A percentile compares a stretch with the other conserved stretches of the same genome.
phyloP scores from a whole-genome alignment of 2,888 invertebrate species.

The Chaetogeoica ovagalla region DNA sequence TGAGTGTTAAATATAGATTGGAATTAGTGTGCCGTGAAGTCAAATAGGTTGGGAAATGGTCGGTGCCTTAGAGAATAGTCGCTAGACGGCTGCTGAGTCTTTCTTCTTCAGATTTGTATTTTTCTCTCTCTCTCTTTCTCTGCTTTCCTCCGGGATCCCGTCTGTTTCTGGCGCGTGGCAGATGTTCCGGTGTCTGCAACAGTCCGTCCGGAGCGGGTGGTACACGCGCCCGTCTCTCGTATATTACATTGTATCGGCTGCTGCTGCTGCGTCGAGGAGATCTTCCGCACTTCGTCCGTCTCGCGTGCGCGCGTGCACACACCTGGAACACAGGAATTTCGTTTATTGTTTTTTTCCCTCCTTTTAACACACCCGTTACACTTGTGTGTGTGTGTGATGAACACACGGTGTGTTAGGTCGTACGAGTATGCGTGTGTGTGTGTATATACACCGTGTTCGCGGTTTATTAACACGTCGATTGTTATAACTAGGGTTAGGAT shows the following conservation, averaged over 20 bases:
- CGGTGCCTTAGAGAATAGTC: too few relatives aligned
- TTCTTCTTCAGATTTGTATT: not conserved
- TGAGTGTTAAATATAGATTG: too few relatives aligned
- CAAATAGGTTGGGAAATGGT: too few relatives aligned
- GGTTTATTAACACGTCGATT: too few relatives aligned
- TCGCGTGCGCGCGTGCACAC: not conserved
- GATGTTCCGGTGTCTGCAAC: conserved; percentile 40
- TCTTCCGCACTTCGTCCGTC: not conserved
- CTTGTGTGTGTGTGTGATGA: too few relatives aligned
- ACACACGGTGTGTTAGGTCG: not conserved
- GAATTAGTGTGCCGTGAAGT: too few relatives aligned
- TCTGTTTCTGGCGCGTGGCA: conserved; percentile 49
- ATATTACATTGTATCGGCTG: too few relatives aligned
- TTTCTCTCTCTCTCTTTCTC: not conserved
- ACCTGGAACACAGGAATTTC: conserved; percentile 47
- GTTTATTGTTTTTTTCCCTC: not conserved
- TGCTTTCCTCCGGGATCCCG: not conserved
- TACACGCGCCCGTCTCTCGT: too few relatives aligned
- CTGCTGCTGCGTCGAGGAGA: not conserved
- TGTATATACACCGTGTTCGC: too few relatives aligned
- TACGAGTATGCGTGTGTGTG: too few relatives aligned
- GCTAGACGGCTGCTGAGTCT: too few relatives aligned
- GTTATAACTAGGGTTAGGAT: too few relatives aligned
- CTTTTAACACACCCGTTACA: not conserved
- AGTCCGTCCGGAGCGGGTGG: not conserved